Base-by-base conservation (phyloP, 2,888 invertebrate genomes). In the Caenorhabditis plicata region DNA sequence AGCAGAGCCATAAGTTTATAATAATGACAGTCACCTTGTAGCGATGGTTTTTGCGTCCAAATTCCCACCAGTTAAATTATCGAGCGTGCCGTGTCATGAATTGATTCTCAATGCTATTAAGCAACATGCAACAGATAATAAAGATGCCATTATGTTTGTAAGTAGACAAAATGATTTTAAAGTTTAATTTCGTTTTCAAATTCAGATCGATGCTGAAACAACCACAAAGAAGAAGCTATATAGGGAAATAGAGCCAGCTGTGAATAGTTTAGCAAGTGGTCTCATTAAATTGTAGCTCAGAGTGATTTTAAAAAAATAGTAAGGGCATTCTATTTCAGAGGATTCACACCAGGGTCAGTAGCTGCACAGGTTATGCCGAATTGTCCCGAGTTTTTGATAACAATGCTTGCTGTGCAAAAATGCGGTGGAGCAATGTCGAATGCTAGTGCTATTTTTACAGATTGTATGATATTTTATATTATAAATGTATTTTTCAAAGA, bases 361-460 rank as follows among this genome's bases (percentile, higher is more conserved):
- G 66, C 60, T 0, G 40, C 58, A n/a, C 56, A 63, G 19, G 64
- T 64, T 0, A 46, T 69, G 2, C 58, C 62, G 5, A 69, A 69
- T 40, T 63, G 64, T 41, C 58, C 63, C 11, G 65, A 69, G 33
- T 69, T 64, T 39, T 41, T 63, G 4, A 58, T 68, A 3, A 56
- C 70, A 11, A 63, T 68, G 44, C 26, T 61, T 7, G 71, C 70
- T 2, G 57, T 62, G n/a, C 54, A 53, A 38, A 50, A 67, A 17
- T 63, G 64, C 17, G 77, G 77, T 15, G 76, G 75, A 15, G 69
- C 66, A 4, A 50, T 72, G 27, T 72, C 73, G 19, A 70, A 70
- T n/a, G 77, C 75, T n/a, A 77, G 71, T 23, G 57, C 67, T 4
- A 52, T 68, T 15, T 77, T 70, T 32, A 78, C 74, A 20, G 68